Evolutionary conservation across 2,888 invertebrate species (phyloP).

Genomic region (Torymus tubicola): DNA sequence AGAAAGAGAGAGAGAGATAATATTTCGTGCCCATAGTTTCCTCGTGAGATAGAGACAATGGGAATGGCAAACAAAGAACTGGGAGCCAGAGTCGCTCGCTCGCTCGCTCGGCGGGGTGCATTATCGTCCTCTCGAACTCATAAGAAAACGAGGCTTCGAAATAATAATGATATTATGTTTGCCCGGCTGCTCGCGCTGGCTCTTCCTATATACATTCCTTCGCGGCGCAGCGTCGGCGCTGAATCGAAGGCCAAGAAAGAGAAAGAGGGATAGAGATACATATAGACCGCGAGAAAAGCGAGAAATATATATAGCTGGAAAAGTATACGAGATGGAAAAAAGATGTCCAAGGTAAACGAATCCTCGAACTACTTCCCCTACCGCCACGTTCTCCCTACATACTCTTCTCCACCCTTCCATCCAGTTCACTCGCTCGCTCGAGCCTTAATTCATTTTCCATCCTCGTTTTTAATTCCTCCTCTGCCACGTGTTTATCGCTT

Average conservation of each 20-base stretch:
- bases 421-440: too few species aligned
- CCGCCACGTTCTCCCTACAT: too few species aligned
- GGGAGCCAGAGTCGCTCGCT: conserved; percentile 54
- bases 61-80: conserved; percentile 70
- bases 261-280: too few species aligned
- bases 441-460: neutral
- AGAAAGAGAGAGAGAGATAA: conserved; percentile 27
- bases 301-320: conserved; percentile 19
- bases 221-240: too few species aligned
- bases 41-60: conserved; percentile 65
- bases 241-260: too few species aligned
- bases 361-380: too few species aligned
- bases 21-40: conserved; percentile 52
- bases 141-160: conserved; percentile 72
- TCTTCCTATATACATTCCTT: too few species aligned
- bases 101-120: conserved; percentile 64
- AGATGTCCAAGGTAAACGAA: neutral
- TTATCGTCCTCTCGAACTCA: conserved; percentile 70
- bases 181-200: conserved; percentile 57
- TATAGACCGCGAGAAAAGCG: too few species aligned
- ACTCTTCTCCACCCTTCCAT: too few species aligned
- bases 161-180: conserved; percentile 71
- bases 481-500: conserved; percentile 27
- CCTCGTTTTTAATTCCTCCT: conserved; percentile 36
- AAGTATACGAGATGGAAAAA: conserved; percentile 22